A percentile compares a stretch with the other conserved stretches of the same genome.
Evolutionary conservation across 2,888 invertebrate species (phyloP).

Genomic region (Erebia palarica): DNA sequence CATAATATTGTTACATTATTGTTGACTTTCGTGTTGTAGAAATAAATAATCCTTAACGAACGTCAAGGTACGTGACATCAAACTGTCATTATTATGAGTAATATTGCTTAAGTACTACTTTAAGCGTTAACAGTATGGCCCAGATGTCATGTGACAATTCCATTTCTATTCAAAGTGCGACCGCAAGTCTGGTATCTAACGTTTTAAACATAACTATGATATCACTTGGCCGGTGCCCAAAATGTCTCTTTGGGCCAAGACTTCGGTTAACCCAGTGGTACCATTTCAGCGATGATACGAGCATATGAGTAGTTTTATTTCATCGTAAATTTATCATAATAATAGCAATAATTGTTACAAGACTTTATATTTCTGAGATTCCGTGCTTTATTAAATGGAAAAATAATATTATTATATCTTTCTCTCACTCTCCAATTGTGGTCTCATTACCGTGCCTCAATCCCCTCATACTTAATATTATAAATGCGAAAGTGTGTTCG

Average conservation of each 20-base stretch:
- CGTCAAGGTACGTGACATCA: too few relatives aligned
- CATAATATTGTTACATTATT: not conserved
- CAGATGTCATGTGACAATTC: not conserved
- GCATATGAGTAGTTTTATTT: not conserved
- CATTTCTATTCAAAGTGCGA: constrained; percentile 2
- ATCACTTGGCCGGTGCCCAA: not conserved
- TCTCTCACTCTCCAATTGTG: too few relatives aligned
- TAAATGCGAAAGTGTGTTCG: too few relatives aligned
- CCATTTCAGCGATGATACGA: not conserved
- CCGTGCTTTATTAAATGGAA: not conserved
- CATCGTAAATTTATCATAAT: not conserved
- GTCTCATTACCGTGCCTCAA: too few relatives aligned
- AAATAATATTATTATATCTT: too few relatives aligned
- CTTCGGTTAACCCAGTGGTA: not conserved
- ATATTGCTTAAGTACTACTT: too few relatives aligned
- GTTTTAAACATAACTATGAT: constrained; percentile 3
- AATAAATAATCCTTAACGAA: too few relatives aligned
- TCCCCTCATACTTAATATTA: too few relatives aligned
- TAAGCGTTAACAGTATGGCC: too few relatives aligned
- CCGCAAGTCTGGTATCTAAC: not conserved
- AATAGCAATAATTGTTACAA: not conserved
- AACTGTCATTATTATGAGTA: too few relatives aligned
- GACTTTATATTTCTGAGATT: not conserved
- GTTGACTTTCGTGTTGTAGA: too few relatives aligned
- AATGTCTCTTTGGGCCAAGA: constrained; percentile 3